Conservation (phyloP, 2,888 invertebrate species). For the Ophion costatus region DNA sequence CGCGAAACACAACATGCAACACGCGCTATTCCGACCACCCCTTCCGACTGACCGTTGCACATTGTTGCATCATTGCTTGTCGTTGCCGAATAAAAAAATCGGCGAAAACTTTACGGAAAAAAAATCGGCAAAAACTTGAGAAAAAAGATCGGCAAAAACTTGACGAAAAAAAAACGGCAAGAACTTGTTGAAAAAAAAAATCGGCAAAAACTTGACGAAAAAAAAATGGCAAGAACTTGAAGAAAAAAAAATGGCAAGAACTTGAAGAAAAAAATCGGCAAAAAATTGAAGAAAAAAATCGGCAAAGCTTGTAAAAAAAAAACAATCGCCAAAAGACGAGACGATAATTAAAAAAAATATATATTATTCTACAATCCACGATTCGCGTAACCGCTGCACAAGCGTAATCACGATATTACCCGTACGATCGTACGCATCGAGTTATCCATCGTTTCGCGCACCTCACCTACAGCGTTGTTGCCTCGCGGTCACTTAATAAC, state of each 20-base stretch:
- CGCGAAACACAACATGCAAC: neutral
- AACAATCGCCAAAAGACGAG: neutral
- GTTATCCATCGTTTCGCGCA: constrained; percentile 46
- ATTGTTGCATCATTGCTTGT: constrained; percentile 19
- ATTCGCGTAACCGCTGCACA: neutral
- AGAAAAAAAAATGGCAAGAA: too few relatives aligned
- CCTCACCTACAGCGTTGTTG: constrained; percentile 42
- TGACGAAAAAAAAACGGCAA: too few relatives aligned
- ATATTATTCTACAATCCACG: too few relatives aligned
- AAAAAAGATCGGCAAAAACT: neutral
- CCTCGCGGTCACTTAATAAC: constrained; percentile 52
- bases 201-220: neutral
- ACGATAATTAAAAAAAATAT: neutral
- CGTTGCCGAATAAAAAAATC: neutral
- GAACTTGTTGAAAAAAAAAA: neutral
- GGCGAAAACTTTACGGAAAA: neutral
- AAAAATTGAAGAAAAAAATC: too few relatives aligned
- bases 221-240: too few relatives aligned
- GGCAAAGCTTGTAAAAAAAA: too few relatives aligned
- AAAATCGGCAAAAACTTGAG: neutral
- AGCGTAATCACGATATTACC: constrained; percentile 20
- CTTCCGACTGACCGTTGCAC: constrained; percentile 17
- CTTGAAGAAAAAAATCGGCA: too few relatives aligned
- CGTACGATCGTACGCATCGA: constrained; percentile 26
- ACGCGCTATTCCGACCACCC: constrained; percentile 7